These are phyloP conservation scores for Erpetoichthys calabaricus DNA, from an alignment of 2,797 vertebrate species.

Conservation along the genomic window DNA sequence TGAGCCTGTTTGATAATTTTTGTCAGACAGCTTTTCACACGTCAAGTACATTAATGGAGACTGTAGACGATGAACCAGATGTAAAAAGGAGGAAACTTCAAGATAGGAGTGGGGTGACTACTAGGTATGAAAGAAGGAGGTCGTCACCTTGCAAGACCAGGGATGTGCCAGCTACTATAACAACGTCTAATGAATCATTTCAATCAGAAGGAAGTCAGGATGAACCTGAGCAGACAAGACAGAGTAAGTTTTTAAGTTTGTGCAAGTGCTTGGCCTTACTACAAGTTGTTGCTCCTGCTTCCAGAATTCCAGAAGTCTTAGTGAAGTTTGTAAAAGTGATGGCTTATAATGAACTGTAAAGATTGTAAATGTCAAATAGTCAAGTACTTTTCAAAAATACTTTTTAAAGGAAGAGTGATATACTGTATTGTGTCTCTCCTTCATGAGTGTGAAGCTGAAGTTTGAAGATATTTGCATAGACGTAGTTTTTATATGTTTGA, in stretches of 20 bases:
- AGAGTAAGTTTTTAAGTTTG: not conserved
- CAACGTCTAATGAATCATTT: not conserved
- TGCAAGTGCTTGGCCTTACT: no score
- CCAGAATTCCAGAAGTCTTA: no score
- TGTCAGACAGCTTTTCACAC: slow-evolving; percentile 37
- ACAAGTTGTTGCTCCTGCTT: no score
- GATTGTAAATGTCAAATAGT: no score
- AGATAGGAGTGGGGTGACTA: slow-evolving; percentile 22
- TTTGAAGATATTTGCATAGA: no score
- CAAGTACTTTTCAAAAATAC: not conserved
- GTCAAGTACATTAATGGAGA: slow-evolving; percentile 45
- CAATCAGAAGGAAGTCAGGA: slow-evolving; percentile 8
- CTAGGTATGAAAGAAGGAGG: not conserved
- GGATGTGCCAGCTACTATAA: slow-evolving; percentile 12
- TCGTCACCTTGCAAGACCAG: slow-evolving; percentile 5
- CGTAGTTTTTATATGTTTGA: no score
- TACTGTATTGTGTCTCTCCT: no score
- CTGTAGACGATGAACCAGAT: slow-evolving; percentile 46
- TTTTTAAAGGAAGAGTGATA: not conserved
- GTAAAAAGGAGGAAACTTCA: slow-evolving; percentile 54
- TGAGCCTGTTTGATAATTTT: slow-evolving; percentile 26
- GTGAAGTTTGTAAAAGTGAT: no score
- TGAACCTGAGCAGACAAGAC: slow-evolving; percentile 1
- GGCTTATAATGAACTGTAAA: no score
- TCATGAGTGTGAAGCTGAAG: no score